Evolutionary conservation across 2,113 vertebrate genomes (phyloP).

Genomic region (Tetraodon nigroviridis): DNA sequence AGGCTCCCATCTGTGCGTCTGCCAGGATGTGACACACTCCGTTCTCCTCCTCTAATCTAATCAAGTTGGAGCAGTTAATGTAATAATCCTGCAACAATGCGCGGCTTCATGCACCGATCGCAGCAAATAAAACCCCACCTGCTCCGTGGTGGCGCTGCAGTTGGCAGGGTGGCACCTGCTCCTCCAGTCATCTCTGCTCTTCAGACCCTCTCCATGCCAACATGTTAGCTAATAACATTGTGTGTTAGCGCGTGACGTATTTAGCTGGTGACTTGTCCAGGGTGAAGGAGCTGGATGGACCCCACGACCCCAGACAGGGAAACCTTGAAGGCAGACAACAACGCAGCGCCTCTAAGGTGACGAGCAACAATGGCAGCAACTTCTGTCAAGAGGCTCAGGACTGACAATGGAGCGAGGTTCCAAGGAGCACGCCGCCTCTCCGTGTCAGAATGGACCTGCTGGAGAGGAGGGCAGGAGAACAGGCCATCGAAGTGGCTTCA

Average conservation of each 20-base stretch:
- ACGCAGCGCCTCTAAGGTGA: slow-evolving; percentile 3
- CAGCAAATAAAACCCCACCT: slow-evolving; percentile 61
- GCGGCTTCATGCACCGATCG: slow-evolving; percentile 67
- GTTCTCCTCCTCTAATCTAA: slow-evolving; percentile 65
- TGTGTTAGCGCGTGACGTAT: no score
- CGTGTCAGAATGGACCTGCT: slow-evolving; percentile 3
- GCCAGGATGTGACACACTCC: slow-evolving; percentile 59
- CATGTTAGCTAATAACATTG: no score
- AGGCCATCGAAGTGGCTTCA: slow-evolving; percentile 3
- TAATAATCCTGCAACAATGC: slow-evolving; percentile 69
- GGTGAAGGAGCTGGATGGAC: no score
- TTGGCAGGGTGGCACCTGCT: no score
- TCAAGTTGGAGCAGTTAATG: slow-evolving; percentile 69
- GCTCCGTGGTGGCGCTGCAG: no score
- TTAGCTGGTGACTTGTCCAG: no score
- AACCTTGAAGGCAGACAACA: background rate
- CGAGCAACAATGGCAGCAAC: background rate
- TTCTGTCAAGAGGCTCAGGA: slow-evolving; percentile 20
- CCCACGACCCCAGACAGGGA: no score
- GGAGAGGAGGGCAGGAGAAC: slow-evolving; percentile 5
- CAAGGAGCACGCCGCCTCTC: slow-evolving; percentile 7
- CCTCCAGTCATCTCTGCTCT: no score
- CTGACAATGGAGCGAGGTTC: background rate
- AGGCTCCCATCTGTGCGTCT: slow-evolving; percentile 40
- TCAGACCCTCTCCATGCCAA: no score